Evolutionary conservation across 2,888 invertebrate genomes (phyloP).

Genomic region (Caenorhabditis afra): DNA sequence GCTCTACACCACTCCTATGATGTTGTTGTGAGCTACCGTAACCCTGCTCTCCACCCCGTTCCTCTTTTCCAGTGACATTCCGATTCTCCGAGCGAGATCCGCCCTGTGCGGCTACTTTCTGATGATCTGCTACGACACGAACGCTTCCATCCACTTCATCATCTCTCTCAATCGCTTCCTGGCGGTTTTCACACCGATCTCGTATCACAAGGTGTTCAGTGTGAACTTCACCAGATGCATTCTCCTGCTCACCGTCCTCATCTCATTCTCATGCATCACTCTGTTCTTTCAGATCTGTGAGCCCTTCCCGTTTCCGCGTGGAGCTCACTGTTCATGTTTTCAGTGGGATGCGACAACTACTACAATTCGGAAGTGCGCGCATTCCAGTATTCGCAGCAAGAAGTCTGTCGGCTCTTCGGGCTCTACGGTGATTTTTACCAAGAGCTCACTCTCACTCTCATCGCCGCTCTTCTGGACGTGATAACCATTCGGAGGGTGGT

Average conservation of each 20-base stretch:
- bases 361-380: conserved; percentile 19
- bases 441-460: conserved; percentile 13
- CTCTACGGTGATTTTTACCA: conserved; percentile 21
- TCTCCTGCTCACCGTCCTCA: neutral
- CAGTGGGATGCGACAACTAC: conserved; percentile 22
- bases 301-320: neutral
- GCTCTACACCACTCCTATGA: conserved; percentile 18
- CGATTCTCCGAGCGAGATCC: neutral
- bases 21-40: too few relatives aligned
- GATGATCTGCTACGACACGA: conserved; percentile 38
- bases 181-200: conserved; percentile 27
- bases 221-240: conserved; percentile 1
- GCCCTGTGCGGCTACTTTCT: conserved; percentile 26
- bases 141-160: conserved; percentile 11
- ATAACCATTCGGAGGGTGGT: conserved; percentile 18
- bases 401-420: conserved; percentile 8
- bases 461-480: conserved; percentile 17
- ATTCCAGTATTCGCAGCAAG: conserved; percentile 16
- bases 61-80: conserved; percentile 13
- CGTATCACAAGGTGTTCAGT: conserved; percentile 9
- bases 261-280: neutral
- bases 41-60: too few relatives aligned
- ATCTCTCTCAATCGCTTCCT: conserved; percentile 40
- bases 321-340: neutral
- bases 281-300: conserved; percentile 5